These are phyloP conservation scores for Drosophila lini DNA, from an alignment of 1,140 invertebrate genomes.

Conservation along the genomic window DNA sequence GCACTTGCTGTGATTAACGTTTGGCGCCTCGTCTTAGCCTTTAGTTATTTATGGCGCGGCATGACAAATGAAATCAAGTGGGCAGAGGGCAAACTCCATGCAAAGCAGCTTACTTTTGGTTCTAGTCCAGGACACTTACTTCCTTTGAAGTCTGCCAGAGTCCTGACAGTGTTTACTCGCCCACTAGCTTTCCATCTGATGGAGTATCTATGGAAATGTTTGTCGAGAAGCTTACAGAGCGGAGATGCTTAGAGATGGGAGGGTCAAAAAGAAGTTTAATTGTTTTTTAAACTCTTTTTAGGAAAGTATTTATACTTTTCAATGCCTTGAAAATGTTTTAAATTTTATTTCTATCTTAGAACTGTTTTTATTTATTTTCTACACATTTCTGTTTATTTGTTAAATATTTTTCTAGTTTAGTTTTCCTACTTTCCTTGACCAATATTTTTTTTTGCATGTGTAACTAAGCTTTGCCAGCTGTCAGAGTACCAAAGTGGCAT, in stretches of 20 bases:
- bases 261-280: neutral
- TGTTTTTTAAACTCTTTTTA: neutral
- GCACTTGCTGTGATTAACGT: slow-evolving; percentile 68
- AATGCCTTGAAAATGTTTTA: neutral
- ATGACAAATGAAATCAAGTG: slow-evolving; percentile 52
- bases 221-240: neutral
- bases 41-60: slow-evolving; percentile 60
- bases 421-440: neutral
- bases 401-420: neutral
- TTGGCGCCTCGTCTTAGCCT: slow-evolving; percentile 55
- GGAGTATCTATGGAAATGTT: slow-evolving; percentile 15
- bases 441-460: slow-evolving; percentile 7
- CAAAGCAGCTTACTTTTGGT: slow-evolving; percentile 34
- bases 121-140: neutral
- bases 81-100: slow-evolving; percentile 18
- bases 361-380: neutral
- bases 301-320: neutral
- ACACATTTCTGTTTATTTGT: neutral
- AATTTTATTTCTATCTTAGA: neutral
- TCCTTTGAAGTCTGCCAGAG: slow-evolving; percentile 36
- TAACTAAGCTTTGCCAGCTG: slow-evolving; percentile 29
- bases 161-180: slow-evolving; percentile 23
- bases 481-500: neutral
- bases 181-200: slow-evolving; percentile 19
- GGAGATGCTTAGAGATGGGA: neutral